phyloP scores from a whole-genome alignment of 2,113 vertebrate genomes.

The Tricholaema leucomelas region DNA sequence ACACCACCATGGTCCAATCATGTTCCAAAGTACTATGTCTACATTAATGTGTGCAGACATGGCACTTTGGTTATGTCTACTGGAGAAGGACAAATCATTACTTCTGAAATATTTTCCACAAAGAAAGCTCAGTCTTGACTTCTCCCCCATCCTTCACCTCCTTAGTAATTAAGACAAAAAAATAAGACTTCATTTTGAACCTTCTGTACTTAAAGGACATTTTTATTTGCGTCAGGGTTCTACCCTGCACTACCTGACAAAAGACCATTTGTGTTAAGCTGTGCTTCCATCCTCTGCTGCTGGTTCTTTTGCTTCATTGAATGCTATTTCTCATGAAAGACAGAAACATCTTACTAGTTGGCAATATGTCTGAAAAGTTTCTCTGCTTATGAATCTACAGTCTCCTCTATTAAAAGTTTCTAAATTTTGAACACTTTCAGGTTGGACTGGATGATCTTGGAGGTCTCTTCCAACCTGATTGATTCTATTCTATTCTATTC shows the following conservation, averaged over 20 bases:
- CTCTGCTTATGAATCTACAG: neutral
- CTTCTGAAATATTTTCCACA: neutral
- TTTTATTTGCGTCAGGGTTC: accelerated
- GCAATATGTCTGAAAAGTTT: neutral
- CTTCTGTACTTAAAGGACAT: neutral
- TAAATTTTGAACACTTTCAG: neutral
- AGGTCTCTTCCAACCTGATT: too few species aligned
- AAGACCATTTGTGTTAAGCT: neutral
- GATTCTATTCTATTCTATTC: too few species aligned
- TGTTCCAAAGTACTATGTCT: too few species aligned
- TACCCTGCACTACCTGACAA: neutral
- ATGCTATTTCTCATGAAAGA: neutral
- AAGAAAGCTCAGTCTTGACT: neutral
- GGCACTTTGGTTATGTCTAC: neutral
- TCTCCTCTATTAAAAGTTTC: neutral
- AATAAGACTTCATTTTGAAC: neutral
- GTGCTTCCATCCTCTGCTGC: neutral
- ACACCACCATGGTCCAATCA: too few species aligned
- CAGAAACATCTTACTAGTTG: neutral
- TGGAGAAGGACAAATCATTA: neutral
- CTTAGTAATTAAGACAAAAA: neutral
- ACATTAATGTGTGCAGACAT: too few species aligned
- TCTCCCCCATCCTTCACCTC: neutral
- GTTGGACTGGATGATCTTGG: too few species aligned
- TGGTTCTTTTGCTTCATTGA: neutral